phyloP scores from a whole-genome alignment of 2,888 invertebrate genomes.

The Erebia aethiops region DNA sequence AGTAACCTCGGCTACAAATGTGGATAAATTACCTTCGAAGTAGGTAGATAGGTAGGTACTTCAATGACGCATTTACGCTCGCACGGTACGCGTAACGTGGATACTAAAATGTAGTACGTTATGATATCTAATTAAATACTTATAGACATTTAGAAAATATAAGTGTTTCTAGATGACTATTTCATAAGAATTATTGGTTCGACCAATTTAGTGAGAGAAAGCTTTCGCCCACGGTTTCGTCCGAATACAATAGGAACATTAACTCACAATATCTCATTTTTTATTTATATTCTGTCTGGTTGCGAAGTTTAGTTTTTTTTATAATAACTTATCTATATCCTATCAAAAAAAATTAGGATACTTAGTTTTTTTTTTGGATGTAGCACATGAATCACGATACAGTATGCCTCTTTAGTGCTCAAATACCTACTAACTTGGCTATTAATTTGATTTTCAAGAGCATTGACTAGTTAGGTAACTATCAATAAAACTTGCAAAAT shows the following conservation, averaged over 20 bases:
- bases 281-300: neutral
- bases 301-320: neutral
- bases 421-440: no score
- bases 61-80: conserved; percentile 26
- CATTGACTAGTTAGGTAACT: no score
- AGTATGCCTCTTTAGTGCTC: neutral
- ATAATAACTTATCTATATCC: no score
- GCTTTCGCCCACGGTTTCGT: conserved; percentile 13
- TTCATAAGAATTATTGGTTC: conserved; percentile 4
- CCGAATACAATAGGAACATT: conserved; percentile 6
- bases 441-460: no score
- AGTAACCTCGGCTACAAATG: conserved; percentile 18
- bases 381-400: no score
- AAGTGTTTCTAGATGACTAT: neutral
- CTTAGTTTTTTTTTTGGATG: neutral
- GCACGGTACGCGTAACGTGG: conserved; percentile 3
- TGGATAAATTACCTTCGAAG: conserved; percentile 20
- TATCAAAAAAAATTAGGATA: neutral
- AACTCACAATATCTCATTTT: conserved; percentile 1
- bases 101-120: neutral
- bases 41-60: neutral
- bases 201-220: conserved; percentile 5
- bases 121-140: conserved; percentile 9
- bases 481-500: no score
- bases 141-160: conserved; percentile 7